phyloP scores from a whole-genome alignment of 2,113 vertebrate species.

The Mohoua ochrocephala region DNA sequence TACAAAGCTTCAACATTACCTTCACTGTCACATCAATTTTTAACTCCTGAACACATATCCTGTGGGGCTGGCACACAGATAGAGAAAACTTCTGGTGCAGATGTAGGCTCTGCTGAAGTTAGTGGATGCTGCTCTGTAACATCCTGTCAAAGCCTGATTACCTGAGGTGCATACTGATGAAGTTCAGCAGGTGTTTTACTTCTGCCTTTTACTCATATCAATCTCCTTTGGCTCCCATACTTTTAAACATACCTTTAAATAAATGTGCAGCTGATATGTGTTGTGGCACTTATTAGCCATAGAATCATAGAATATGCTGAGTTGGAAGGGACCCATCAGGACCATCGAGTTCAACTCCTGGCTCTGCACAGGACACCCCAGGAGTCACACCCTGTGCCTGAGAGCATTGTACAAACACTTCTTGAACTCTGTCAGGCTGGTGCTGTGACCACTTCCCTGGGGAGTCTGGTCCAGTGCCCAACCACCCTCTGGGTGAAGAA shows the following conservation, averaged over 20 bases:
- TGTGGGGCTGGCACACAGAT: neutral
- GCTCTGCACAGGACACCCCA: neutral
- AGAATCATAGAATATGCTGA: neutral
- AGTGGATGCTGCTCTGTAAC: neutral
- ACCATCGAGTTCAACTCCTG: neutral
- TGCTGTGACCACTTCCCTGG: neutral
- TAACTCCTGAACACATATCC: neutral
- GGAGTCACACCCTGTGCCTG: neutral
- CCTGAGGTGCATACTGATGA: neutral
- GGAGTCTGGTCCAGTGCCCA: neutral
- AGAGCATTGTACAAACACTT: neutral
- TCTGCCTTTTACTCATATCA: neutral
- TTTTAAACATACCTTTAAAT: neutral
- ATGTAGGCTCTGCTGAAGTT: neutral
- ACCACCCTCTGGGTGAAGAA: neutral
- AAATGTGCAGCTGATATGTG: neutral
- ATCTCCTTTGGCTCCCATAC: neutral
- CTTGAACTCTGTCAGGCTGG: neutral
- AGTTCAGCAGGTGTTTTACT: neutral
- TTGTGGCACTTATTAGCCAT: neutral
- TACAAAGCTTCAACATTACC: neutral
- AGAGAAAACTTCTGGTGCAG: neutral
- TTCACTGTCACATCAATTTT: neutral
- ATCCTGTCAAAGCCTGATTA: neutral
- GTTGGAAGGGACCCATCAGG: neutral